Evolutionary conservation across 2,113 vertebrate species (phyloP).

Genomic region (Scytalopus superciliaris): DNA sequence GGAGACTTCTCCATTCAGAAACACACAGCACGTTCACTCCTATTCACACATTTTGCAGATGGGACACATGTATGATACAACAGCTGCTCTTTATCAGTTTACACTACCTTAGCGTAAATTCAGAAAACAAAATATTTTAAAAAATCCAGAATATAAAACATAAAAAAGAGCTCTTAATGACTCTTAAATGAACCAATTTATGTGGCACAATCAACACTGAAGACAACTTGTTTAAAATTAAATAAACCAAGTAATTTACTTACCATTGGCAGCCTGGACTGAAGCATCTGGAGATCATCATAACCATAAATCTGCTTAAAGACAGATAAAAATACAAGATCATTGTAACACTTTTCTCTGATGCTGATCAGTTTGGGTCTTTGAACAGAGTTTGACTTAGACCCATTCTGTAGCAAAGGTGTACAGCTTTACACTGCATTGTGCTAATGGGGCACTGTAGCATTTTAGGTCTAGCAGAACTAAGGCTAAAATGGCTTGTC

Average conservation of each 20-base stretch:
- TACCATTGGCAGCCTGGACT: constrained; percentile 94
- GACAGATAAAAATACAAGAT: constrained; percentile 16
- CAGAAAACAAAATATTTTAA: not conserved
- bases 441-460: not conserved
- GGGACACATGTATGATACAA: not conserved
- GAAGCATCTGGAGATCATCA: constrained; percentile 96
- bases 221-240: not conserved
- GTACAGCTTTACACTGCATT: accelerated
- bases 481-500: not conserved
- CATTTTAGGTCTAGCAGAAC: not conserved
- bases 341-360: not conserved
- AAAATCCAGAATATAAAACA: not conserved
- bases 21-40: not conserved
- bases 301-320: constrained; percentile 93
- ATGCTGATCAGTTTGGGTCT: accelerated
- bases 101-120: not conserved
- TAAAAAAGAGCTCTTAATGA: not conserved
- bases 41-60: not conserved
- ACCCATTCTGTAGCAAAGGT: not conserved
- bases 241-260: constrained; percentile 27
- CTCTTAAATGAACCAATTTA: not conserved
- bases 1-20: not conserved
- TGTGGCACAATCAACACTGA: not conserved
- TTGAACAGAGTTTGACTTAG: not conserved
- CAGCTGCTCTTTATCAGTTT: not conserved